phyloP scores from a whole-genome alignment of 2,113 vertebrate species.

The Sula dactylatra region DNA sequence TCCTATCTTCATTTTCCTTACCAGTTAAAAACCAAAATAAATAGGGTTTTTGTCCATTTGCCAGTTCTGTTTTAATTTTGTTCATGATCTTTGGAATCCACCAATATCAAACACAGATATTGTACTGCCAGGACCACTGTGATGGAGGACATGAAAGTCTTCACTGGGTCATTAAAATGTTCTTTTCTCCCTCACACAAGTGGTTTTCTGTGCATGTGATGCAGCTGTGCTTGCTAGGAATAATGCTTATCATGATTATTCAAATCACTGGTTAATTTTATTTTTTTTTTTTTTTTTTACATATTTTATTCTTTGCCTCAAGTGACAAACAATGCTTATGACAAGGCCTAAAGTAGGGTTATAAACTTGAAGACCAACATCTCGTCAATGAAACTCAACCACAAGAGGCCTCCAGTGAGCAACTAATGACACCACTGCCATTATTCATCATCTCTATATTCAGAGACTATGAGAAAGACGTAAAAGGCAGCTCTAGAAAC shows the following conservation, averaged over 20 bases:
- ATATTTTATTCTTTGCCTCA: not conserved
- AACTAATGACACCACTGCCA: not conserved
- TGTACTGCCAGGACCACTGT: not conserved
- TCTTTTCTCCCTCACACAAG: not conserved
- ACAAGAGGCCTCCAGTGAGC: not conserved
- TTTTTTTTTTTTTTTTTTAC: too few species aligned
- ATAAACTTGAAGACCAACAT: not conserved
- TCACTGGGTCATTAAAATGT: not conserved
- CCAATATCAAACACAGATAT: not conserved
- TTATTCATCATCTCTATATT: not conserved
- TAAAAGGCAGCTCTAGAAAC: not conserved
- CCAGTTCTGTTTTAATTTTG: not conserved
- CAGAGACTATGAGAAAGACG: not conserved
- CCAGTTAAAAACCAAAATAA: not conserved
- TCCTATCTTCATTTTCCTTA: not conserved
- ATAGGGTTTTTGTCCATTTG: not conserved
- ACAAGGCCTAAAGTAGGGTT: not conserved
- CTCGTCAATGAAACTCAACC: not conserved
- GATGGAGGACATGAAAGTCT: not conserved
- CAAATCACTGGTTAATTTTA: too few species aligned
- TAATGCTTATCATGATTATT: not conserved
- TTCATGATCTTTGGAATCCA: not conserved
- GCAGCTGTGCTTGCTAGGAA: not conserved
- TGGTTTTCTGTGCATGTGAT: not conserved
- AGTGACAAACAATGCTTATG: not conserved